These are phyloP conservation scores for Diabrotica undecimpunctata DNA, from an alignment of 1,140 invertebrate genomes.

Conservation along the genomic window DNA sequence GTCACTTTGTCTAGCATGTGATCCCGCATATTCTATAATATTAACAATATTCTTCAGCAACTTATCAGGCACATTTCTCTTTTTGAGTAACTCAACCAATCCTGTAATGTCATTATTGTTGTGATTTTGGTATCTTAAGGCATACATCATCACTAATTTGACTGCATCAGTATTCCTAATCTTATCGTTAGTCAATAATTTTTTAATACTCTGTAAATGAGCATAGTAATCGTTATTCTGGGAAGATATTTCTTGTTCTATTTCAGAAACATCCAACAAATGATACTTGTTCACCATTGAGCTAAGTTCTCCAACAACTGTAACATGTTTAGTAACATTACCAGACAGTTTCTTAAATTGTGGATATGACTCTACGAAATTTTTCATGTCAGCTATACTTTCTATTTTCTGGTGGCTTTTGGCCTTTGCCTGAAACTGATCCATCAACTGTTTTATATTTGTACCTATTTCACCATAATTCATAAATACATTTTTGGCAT, in stretches of 20 bases:
- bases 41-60: constrained; percentile 62
- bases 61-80: constrained; percentile 59
- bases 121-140: constrained; percentile 86
- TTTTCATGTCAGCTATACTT: constrained; percentile 98
- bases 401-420: constrained; percentile 97
- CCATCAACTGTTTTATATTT: constrained; percentile 95
- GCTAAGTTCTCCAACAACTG: constrained; percentile 92
- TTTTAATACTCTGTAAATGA: constrained; percentile 53
- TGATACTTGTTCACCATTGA: constrained; percentile 72
- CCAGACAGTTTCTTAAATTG: constrained; percentile 99
- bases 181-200: constrained; percentile 46
- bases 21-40: constrained; percentile 77
- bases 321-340: constrained; percentile 96
- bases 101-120: constrained; percentile 78
- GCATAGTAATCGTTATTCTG: constrained; percentile 82
- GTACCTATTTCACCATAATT: constrained; percentile 99
- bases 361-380: constrained; percentile 97
- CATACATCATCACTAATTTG: constrained; percentile 89
- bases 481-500: constrained; percentile 89
- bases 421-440: constrained; percentile 94
- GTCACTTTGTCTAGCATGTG: constrained; percentile 73
- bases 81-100: constrained; percentile 70
- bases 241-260: constrained; percentile 94
- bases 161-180: constrained; percentile 77
- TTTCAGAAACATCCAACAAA: constrained; percentile 89